Conservation (phyloP, 2,888 invertebrate species). For the Tipula vernalis region DNA sequence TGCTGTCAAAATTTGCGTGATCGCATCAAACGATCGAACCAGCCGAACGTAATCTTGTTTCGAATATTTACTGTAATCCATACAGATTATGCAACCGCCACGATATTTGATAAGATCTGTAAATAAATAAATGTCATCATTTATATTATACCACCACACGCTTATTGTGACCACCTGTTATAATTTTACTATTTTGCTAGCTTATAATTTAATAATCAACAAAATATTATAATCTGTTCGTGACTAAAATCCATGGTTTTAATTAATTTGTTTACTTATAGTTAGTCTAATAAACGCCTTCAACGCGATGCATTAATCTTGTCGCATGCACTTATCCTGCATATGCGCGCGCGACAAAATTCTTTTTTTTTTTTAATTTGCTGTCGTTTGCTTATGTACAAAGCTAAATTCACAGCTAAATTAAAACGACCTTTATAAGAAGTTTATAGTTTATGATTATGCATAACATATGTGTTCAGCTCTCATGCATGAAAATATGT, state of each 20-base stretch:
- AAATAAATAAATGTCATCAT: background rate
- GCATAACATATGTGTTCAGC: background rate
- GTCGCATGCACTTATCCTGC: background rate
- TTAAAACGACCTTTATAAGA: background rate
- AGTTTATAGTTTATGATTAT: background rate
- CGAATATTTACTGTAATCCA: constrained; percentile 20
- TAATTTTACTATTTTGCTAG: too few relatives aligned
- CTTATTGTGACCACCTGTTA: too few relatives aligned
- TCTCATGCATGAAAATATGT: background rate
- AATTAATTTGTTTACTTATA: background rate
- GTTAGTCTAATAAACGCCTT: background rate
- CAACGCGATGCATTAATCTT: background rate
- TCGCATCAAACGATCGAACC: constrained; percentile 16
- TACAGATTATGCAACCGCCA: constrained; percentile 22
- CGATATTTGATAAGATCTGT: constrained; percentile 19
- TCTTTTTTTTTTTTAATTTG: background rate
- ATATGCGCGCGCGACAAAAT: background rate
- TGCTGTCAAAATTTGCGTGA: constrained; percentile 17
- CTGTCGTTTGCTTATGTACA: background rate
- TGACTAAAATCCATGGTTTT: background rate
- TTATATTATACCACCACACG: background rate
- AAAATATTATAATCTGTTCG: background rate
- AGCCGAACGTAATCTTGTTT: constrained; percentile 20
- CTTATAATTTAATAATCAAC: too few relatives aligned
- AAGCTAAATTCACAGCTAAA: background rate